These are phyloP conservation scores for Harpalus rufipes DNA, from an alignment of 2,888 invertebrate genomes.

Conservation along the genomic window DNA sequence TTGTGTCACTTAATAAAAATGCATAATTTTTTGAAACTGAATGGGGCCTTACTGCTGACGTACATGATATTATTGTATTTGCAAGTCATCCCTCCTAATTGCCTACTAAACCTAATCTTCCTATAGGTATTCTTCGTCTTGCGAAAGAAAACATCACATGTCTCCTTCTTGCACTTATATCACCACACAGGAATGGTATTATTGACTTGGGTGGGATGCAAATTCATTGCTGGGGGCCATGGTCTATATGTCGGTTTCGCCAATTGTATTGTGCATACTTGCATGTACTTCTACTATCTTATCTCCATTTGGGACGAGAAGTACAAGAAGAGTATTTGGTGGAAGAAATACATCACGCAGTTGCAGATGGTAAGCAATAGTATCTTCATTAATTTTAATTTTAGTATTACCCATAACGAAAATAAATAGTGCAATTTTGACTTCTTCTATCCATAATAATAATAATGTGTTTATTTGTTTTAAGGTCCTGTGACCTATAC, in stretches of 20 bases:
- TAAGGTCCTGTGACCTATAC: too few species aligned
- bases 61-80: too few species aligned
- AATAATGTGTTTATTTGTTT: too few species aligned
- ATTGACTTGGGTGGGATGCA: constrained; percentile 82
- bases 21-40: too few species aligned
- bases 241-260: constrained; percentile 82
- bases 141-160: constrained; percentile 89
- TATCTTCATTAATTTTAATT: too few species aligned
- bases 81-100: too few species aligned
- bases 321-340: constrained; percentile 86
- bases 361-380: constrained; percentile 84
- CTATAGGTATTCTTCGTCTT: constrained; percentile 89
- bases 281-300: constrained; percentile 92
- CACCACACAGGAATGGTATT: constrained; percentile 91
- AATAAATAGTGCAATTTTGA: too few species aligned
- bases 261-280: constrained; percentile 87
- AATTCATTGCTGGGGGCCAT: constrained; percentile 85
- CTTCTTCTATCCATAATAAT: too few species aligned
- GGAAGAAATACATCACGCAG: constrained; percentile 92
- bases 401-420: too few species aligned
- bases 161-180: constrained; percentile 91
- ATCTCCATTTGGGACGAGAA: constrained; percentile 85
- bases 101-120: not conserved
- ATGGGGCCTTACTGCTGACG: too few species aligned
- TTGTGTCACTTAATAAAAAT: too few species aligned